These are phyloP conservation scores for Gymnothorax javanicus DNA, from an alignment of 2,797 vertebrate genomes.

Conservation along the genomic window DNA sequence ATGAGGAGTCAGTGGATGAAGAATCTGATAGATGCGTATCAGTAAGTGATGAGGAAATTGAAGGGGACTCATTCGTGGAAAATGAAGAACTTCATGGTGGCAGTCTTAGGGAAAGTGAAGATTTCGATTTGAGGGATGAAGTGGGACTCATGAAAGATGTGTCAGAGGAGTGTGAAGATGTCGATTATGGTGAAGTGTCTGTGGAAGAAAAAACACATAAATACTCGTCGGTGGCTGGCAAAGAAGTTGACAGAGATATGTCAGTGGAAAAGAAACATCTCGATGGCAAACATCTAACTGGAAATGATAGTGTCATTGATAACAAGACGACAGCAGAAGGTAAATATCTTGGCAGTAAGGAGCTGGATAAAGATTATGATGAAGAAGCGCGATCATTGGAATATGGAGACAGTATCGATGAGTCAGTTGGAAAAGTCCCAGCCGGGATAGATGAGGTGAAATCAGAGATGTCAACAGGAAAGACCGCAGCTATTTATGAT, in stretches of 20 bases:
- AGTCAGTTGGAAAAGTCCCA: slow-evolving; percentile 19
- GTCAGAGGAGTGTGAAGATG: neutral
- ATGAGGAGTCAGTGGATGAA: slow-evolving; percentile 41
- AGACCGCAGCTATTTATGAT: neutral
- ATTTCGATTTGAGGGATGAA: neutral
- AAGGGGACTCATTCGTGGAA: neutral
- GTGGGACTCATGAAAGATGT: neutral
- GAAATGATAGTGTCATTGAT: neutral
- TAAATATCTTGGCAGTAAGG: neutral
- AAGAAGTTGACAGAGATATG: neutral
- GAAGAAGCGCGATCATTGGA: slow-evolving; percentile 18
- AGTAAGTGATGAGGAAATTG: neutral
- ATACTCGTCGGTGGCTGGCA: neutral
- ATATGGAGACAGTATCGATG: slow-evolving; percentile 26
- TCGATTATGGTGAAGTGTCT: neutral
- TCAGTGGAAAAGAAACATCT: neutral
- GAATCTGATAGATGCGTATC: neutral
- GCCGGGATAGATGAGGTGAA: slow-evolving; percentile 23
- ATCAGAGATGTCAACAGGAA: slow-evolving; percentile 6
- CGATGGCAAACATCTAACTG: neutral
- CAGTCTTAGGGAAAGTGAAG: slow-evolving; percentile 1
- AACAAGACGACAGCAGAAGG: neutral
- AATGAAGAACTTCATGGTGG: slow-evolving; percentile 4
- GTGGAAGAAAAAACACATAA: neutral
- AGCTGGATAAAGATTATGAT: neutral